Evolutionary conservation across 2,113 vertebrate species (phyloP), one percentile per base, ranked within the genome.

Genomic region (Rhabdornis inornatus): DNA sequence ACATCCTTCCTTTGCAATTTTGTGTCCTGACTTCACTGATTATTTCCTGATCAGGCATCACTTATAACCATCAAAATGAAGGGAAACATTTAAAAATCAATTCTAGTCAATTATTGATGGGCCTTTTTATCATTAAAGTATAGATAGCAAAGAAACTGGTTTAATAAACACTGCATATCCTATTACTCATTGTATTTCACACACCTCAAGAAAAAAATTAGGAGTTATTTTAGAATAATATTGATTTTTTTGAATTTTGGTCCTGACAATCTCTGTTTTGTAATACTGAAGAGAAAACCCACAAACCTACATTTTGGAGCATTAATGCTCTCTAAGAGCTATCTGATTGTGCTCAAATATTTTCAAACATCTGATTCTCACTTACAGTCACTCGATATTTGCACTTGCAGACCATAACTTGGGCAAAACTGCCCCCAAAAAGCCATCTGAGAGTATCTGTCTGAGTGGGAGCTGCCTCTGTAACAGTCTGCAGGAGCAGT

Each of bases 271-370:
- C 42, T 69, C 37, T 47, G 33, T 10, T 69, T 96, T 74, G 49
- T 95, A 89, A 59, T 80, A 72, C 11, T 90, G 77, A 92, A 88
- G 8, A 55, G 28, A 82, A 96, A 97, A 90, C 60, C 92, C 72
- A 94, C 81, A 87, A 89, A 49, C 33, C 55, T 89, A n/a, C 27
- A 40, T 65, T 94, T 65, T 55, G 21, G 37, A 25, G 5, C 39
- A 47, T 74, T 81, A 83, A 22, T 74, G 39, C 44, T 80, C 57
- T 42, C 22, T 61, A 74, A 93, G 39, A 85, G 42, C 70, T 89
- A 90, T 61, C 50, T 87, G 66, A 66, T 35, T 63, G 49, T 40
- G 59, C 60, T 89, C 56, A 91, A 77, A 69, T 61, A 59, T 20
- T 91, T 22, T 69, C 53, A 72, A 44, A 57, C 14, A 25, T 17